Evolutionary conservation across 23 tunicate species (phyloP), one percentile per base, ranked within the genome.

Genomic region (Oikopleura vanhoeffeni): DNA sequence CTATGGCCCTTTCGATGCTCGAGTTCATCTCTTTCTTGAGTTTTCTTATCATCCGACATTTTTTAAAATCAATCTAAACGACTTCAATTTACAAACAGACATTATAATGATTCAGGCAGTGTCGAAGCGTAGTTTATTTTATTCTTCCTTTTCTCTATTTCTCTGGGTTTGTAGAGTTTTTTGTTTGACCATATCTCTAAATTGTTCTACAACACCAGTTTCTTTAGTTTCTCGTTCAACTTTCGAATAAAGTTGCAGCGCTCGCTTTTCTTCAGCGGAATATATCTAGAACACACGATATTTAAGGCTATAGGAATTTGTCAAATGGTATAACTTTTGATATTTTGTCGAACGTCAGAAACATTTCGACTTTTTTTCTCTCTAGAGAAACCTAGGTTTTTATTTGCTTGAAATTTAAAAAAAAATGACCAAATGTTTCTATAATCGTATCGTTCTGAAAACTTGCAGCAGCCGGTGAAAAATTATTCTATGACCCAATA

Each of bases 231-330:
- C 94, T 39, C 94, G 57, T 87, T 94, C 98, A n/a, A 85, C 76
- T 41, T 85, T 86, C 42, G 91, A 87, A 64, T 90, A 90, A 39
- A 93, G 86, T 32, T 93, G 95, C 0, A 94, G 83, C 28, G 94
- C 98, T 41, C 98, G 88, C 83, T 94, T 90, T 76, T 94, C 98
- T 77, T 94, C 98, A 34, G 95, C 98, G 76, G 91, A 88, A 83
- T 94, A 94, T 36, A 94, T 94, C 84, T 94, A 93, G 85, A 90
- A 90, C 30, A 49, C 13, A 49, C 13, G 24, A 49, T 13, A n/a
- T n/a, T n/a, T n/a, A n/a, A n/a, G n/a, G n/a, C n/a, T n/a, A n/a
- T n/a, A n/a, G n/a, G n/a, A n/a, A n/a, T n/a, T n/a, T n/a, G n/a
- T n/a, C n/a, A n/a, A n/a, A n/a, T n/a, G n/a, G n/a, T n/a, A n/a